A percentile compares a stretch with the other conserved stretches of the same genome.
phyloP scores from a whole-genome alignment of 1,140 invertebrate genomes.

The Brachionus paranguensis region DNA sequence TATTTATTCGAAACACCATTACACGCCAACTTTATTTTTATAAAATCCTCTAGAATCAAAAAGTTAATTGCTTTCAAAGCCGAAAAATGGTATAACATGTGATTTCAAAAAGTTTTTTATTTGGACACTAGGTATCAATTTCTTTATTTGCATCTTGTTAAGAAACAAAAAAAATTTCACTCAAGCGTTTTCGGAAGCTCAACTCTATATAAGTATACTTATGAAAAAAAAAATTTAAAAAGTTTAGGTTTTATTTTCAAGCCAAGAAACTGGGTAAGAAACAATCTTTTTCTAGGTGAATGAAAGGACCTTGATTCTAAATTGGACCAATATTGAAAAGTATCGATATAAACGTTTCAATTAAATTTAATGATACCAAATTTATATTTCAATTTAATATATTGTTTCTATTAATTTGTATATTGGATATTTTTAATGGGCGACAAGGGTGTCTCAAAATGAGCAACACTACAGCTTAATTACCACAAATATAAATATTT shows the following conservation, averaged over 20 bases:
- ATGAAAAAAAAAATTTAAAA: not conserved
- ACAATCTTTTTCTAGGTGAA: not conserved
- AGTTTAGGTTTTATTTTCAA: not conserved
- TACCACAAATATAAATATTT: not conserved
- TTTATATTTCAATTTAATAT: not conserved
- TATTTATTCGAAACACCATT: not conserved
- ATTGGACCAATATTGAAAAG: not conserved
- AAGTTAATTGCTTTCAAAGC: not conserved
- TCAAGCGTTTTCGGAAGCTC: not conserved
- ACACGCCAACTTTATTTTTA: not conserved
- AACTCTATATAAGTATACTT: not conserved
- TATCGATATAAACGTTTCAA: not conserved
- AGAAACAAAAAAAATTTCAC: not conserved
- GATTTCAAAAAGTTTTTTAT: not conserved
- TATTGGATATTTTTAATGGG: not conserved
- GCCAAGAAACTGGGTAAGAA: not conserved
- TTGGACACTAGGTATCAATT: conserved; percentile 11
- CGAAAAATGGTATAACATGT: not conserved
- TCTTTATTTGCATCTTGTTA: not conserved
- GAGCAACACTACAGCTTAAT: not conserved
- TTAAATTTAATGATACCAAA: not conserved
- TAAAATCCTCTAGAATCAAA: not conserved
- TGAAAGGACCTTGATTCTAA: not conserved
- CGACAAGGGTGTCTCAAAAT: not conserved
- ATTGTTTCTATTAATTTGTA: not conserved